Conservation (phyloP, 1,140 invertebrate genomes). For the Choristoneura fumiferana region DNA sequence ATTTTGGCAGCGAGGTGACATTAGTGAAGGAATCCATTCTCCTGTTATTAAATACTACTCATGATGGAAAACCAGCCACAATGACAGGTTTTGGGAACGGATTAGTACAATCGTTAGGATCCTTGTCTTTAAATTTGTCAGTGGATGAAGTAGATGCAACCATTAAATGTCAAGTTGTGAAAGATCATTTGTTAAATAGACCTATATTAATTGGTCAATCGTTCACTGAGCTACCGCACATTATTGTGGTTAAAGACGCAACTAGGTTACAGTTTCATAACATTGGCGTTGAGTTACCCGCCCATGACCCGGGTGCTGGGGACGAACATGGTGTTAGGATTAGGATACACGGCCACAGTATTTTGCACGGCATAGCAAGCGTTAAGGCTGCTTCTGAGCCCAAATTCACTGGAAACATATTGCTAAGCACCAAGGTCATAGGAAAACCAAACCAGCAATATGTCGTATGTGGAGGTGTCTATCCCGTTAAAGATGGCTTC, state of each 20-base stretch:
- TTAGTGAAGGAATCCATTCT: background rate
- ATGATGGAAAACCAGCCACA: background rate
- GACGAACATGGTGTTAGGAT: background rate
- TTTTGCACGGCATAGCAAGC: background rate
- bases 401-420: background rate
- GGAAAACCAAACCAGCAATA: conserved; percentile 19
- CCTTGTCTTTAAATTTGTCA: background rate
- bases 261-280: background rate
- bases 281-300: background rate
- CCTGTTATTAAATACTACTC: background rate
- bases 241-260: conserved; percentile 1
- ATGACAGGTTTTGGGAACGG: conserved; percentile 19
- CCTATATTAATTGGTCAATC: conserved; percentile 7
- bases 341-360: background rate
- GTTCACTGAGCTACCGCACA: background rate
- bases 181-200: background rate
- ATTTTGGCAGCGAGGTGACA: conserved; percentile 17
- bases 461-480: conserved; percentile 17
- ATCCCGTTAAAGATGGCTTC: background rate
- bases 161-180: background rate
- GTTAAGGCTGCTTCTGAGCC: background rate
- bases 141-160: conserved; percentile 3
- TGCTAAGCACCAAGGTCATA: conserved; percentile 8
- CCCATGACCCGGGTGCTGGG: background rate
- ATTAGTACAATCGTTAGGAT: background rate